These are phyloP conservation scores for Plutella xylostella DNA, from an alignment of 2,888 invertebrate species.

Conservation along the genomic window DNA sequence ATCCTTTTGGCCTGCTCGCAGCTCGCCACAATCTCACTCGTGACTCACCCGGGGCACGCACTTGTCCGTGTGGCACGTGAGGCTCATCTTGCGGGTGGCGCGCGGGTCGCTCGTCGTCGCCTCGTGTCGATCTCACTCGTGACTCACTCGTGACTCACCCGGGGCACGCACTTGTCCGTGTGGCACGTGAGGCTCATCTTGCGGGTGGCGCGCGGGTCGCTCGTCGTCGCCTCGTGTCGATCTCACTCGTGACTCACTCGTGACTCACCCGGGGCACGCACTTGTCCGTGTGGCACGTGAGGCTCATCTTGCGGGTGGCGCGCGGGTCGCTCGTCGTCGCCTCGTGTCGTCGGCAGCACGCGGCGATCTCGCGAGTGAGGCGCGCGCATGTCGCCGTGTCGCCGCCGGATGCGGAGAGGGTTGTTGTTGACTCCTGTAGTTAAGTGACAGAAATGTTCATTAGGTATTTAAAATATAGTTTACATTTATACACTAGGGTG, in stretches of 20 bases:
- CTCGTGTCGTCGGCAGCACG: slow-evolving; percentile 72
- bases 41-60: not conserved
- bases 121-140: too few relatives aligned
- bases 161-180: slow-evolving; percentile 32
- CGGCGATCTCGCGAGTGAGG: slow-evolving; percentile 69
- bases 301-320: slow-evolving; percentile 75
- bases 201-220: slow-evolving; percentile 65
- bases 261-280: slow-evolving; percentile 55
- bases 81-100: slow-evolving; percentile 75
- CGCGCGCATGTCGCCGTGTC: slow-evolving; percentile 32
- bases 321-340: slow-evolving; percentile 53
- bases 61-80: slow-evolving; percentile 75
- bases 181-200: slow-evolving; percentile 82
- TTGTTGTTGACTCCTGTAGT: slow-evolving; percentile 12
- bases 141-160: not conserved
- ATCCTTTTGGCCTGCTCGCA: too few relatives aligned
- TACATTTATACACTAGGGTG: too few relatives aligned
- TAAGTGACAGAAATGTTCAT: not conserved
- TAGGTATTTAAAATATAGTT: too few relatives aligned
- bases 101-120: too few relatives aligned
- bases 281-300: slow-evolving; percentile 73
- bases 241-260: too few relatives aligned
- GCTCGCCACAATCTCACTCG: too few relatives aligned
- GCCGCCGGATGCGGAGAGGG: slow-evolving; percentile 12
- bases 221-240: slow-evolving; percentile 73